Evolutionary conservation across 1,140 invertebrate species (phyloP).

Genomic region (Achatina immaculata): DNA sequence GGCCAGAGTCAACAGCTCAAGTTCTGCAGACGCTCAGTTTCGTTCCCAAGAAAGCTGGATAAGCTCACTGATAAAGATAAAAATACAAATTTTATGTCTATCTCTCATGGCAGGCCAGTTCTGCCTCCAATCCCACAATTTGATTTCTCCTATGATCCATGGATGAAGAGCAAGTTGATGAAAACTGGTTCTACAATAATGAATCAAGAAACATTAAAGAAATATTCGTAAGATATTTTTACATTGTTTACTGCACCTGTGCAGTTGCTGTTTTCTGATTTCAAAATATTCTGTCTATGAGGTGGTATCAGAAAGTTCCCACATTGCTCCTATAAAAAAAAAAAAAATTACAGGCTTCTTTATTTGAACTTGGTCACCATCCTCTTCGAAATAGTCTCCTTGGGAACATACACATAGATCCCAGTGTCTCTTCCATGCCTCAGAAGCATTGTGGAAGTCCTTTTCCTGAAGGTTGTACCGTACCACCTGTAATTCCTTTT

Average conservation of each 20-base stretch:
- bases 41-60: background rate
- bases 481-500: too few relatives aligned
- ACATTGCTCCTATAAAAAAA: too few relatives aligned
- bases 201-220: slow-evolving; percentile 2
- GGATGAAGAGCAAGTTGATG: slow-evolving; percentile 28
- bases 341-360: too few relatives aligned
- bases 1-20: background rate
- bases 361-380: too few relatives aligned
- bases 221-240: slow-evolving; percentile 25
- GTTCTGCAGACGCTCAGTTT: background rate
- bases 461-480: too few relatives aligned
- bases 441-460: too few relatives aligned
- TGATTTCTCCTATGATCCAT: slow-evolving; percentile 19
- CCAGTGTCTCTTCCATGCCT: too few relatives aligned
- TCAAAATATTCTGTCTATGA: too few relatives aligned
- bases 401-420: too few relatives aligned
- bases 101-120: slow-evolving; percentile 13
- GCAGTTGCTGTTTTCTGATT: too few relatives aligned
- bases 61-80: background rate
- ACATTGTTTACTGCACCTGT: slow-evolving; percentile 17
- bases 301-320: too few relatives aligned
- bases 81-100: slow-evolving; percentile 2
- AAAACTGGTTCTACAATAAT: background rate
- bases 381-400: too few relatives aligned
- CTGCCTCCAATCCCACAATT: background rate